phyloP scores from a whole-genome alignment of 2,113 vertebrate species.

The Microtus montanus region DNA sequence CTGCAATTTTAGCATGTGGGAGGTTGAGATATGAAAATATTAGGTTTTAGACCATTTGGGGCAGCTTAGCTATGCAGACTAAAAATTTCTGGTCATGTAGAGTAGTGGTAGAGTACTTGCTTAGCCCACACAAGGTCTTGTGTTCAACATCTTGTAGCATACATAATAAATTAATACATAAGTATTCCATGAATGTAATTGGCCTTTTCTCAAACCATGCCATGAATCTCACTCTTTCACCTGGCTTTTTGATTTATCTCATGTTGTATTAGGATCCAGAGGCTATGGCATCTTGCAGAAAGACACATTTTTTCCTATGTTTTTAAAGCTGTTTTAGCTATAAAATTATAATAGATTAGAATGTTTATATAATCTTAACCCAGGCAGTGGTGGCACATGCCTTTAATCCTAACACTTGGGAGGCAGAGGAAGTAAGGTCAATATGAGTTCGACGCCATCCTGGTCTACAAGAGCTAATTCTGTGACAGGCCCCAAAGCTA shows the following conservation, averaged over 20 bases:
- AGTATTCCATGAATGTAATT: not conserved
- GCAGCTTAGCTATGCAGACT: not conserved
- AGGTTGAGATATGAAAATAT: no score
- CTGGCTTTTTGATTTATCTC: not conserved
- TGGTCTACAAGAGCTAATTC: no score
- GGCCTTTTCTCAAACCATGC: slow-evolving; percentile 33
- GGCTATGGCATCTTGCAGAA: not conserved
- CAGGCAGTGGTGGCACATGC: no score
- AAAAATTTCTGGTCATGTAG: not conserved
- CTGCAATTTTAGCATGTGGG: not conserved
- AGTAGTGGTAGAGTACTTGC: not conserved
- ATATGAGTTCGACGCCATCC: no score
- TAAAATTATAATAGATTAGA: not conserved
- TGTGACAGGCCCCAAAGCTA: no score
- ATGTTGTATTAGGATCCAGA: not conserved
- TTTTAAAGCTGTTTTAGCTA: not conserved
- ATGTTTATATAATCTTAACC: not conserved
- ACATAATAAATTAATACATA: not conserved
- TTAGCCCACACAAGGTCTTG: not conserved
- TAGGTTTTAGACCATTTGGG: not conserved
- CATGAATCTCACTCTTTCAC: not conserved
- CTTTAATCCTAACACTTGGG: no score
- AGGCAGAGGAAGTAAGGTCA: no score
- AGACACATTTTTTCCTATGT: not conserved
- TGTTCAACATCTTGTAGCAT: no score